Percentiles rank a stretch among this genome's conserved stretches.
Evolutionary conservation across 1,140 invertebrate species (phyloP).

Genomic region (Eupristina koningsbergeri): DNA sequence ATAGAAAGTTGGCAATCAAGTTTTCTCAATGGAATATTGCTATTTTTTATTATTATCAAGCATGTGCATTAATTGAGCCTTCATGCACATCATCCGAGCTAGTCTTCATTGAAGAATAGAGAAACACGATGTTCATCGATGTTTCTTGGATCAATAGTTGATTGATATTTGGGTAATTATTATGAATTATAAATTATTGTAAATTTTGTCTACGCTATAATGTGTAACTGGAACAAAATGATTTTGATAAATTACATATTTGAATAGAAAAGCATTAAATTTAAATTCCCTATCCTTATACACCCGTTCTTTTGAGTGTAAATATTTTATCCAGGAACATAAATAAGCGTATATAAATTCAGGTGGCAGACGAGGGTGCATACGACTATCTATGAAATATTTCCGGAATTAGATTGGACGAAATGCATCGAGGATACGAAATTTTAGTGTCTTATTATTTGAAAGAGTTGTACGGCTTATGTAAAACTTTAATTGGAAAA

Average conservation of each 20-base stretch:
- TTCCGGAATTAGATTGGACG: background rate
- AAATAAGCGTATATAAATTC: background rate
- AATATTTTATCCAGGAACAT: background rate
- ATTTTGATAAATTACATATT: too few species aligned
- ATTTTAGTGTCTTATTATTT: background rate
- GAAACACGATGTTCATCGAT: background rate
- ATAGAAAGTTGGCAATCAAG: background rate
- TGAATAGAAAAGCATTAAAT: too few species aligned
- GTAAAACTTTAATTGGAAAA: constrained; percentile 34
- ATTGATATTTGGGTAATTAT: background rate
- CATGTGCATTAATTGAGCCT: too few species aligned
- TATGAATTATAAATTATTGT: background rate
- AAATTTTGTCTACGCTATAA: background rate
- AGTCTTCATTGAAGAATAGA: background rate
- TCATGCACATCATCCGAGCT: too few species aligned
- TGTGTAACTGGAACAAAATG: too few species aligned
- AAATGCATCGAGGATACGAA: background rate
- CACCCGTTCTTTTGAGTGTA: background rate
- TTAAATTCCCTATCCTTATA: background rate
- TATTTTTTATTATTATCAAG: background rate
- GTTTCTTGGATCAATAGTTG: background rate
- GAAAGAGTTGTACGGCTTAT: background rate
- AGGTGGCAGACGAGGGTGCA: background rate
- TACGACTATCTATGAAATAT: background rate
- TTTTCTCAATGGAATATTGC: background rate